Conservation (phyloP, 2,113 vertebrate species). For the Rhinichthys klamathensis region DNA sequence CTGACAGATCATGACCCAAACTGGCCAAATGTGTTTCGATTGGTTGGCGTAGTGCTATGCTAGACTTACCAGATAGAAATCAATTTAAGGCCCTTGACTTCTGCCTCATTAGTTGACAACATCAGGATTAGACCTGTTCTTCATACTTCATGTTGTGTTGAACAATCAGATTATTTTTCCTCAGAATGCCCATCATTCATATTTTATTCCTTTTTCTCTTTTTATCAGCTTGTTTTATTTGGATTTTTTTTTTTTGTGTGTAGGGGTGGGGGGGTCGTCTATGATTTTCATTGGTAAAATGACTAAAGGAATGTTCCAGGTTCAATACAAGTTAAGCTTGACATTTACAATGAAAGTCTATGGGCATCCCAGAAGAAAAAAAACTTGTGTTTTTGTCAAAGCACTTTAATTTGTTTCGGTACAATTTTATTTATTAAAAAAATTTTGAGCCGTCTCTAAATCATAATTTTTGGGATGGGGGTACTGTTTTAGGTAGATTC, state of each 20-base stretch:
- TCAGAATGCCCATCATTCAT: slow-evolving; percentile 44
- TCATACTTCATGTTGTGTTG: slow-evolving; percentile 43
- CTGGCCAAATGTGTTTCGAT: neutral
- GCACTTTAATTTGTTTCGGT: too few species aligned
- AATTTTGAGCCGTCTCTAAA: neutral
- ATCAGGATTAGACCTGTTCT: slow-evolving; percentile 23
- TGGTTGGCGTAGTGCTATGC: slow-evolving; percentile 2
- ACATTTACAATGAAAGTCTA: neutral
- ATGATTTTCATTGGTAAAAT: neutral
- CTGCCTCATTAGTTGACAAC: neutral
- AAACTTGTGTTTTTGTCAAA: neutral
- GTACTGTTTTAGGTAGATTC: neutral
- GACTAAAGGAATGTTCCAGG: neutral
- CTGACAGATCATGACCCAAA: slow-evolving; percentile 6
- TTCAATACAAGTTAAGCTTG: neutral
- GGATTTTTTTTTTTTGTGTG: neutral
- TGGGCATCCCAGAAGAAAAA: neutral
- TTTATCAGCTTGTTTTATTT: slow-evolving; percentile 7
- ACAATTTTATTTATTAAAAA: too few species aligned
- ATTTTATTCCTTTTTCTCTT: slow-evolving; percentile 38
- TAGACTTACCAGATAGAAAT: slow-evolving; percentile 9
- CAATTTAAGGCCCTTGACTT: neutral
- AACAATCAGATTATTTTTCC: slow-evolving; percentile 29
- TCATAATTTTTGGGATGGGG: too few species aligned
- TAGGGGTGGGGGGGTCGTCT: neutral